These are phyloP conservation scores for Aepyceros melampus DNA, from an alignment of 2,113 vertebrate species.

Conservation along the genomic window DNA sequence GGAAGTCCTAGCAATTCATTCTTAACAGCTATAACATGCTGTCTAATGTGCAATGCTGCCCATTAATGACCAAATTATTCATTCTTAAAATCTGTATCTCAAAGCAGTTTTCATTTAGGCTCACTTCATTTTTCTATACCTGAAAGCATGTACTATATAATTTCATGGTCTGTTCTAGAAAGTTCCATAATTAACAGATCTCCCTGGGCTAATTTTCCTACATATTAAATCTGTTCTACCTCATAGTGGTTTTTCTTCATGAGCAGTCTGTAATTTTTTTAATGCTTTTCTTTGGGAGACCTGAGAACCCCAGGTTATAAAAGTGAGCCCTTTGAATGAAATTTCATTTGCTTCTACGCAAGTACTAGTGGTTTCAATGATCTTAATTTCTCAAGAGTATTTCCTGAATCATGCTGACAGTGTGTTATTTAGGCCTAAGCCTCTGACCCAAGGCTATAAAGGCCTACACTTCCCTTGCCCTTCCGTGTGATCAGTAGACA, in stretches of 20 bases:
- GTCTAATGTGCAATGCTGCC: background rate
- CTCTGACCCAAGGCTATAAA: background rate
- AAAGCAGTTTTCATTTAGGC: background rate
- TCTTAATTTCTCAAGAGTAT: background rate
- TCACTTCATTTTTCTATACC: background rate
- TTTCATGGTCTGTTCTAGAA: background rate
- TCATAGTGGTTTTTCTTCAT: background rate
- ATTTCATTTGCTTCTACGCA: constrained; percentile 13
- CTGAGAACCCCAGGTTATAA: background rate
- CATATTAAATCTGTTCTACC: background rate
- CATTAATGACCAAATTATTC: background rate
- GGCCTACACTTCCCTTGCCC: background rate
- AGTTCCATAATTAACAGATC: background rate
- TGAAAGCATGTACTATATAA: background rate
- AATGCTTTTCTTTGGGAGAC: background rate
- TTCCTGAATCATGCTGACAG: background rate
- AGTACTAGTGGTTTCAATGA: background rate
- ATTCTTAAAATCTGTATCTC: background rate
- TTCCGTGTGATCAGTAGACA: background rate
- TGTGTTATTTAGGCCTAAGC: background rate
- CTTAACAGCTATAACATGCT: background rate
- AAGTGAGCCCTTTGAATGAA: background rate
- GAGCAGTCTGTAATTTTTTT: background rate
- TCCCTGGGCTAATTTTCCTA: background rate
- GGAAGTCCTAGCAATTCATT: background rate